Evolutionary conservation across 2,888 invertebrate species (phyloP).

Genomic region (Chrysolina americana): DNA sequence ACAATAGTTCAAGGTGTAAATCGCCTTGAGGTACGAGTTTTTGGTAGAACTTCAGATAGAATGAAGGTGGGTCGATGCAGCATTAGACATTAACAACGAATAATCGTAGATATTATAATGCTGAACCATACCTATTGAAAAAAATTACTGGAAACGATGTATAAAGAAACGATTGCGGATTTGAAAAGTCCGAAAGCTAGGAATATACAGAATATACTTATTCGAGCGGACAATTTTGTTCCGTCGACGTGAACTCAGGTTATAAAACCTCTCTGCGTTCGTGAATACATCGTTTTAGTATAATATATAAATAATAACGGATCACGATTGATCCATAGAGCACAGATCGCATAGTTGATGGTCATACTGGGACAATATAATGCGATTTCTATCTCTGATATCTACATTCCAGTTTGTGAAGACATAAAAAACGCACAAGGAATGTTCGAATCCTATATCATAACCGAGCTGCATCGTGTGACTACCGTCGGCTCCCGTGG

Average conservation of each 20-base stretch:
- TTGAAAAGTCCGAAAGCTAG: too few species aligned
- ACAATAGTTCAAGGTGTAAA: too few species aligned
- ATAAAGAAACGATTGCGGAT: too few species aligned
- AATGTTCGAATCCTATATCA: slow-evolving; percentile 46
- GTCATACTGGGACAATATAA: slow-evolving; percentile 46
- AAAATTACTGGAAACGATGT: too few species aligned
- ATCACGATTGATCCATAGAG: slow-evolving; percentile 51
- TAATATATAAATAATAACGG: slow-evolving; percentile 48
- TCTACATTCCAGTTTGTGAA: slow-evolving; percentile 40
- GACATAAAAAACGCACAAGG: slow-evolving; percentile 43
- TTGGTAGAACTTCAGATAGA: too few species aligned
- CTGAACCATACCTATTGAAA: too few species aligned
- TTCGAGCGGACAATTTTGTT: background rate
- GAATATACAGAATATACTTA: background rate
- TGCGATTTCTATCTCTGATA: slow-evolving; percentile 48
- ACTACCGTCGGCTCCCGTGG: slow-evolving; percentile 56
- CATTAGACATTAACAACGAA: too few species aligned
- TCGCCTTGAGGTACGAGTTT: too few species aligned
- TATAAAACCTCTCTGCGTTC: slow-evolving; percentile 5
- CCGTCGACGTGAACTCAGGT: background rate
- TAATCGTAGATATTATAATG: too few species aligned
- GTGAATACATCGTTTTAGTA: slow-evolving; percentile 15
- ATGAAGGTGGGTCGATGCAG: too few species aligned
- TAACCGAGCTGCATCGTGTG: slow-evolving; percentile 48
- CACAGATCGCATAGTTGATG: slow-evolving; percentile 44